Conservation (phyloP, 2,888 invertebrate genomes). For the Phrixothrix hirtus region DNA sequence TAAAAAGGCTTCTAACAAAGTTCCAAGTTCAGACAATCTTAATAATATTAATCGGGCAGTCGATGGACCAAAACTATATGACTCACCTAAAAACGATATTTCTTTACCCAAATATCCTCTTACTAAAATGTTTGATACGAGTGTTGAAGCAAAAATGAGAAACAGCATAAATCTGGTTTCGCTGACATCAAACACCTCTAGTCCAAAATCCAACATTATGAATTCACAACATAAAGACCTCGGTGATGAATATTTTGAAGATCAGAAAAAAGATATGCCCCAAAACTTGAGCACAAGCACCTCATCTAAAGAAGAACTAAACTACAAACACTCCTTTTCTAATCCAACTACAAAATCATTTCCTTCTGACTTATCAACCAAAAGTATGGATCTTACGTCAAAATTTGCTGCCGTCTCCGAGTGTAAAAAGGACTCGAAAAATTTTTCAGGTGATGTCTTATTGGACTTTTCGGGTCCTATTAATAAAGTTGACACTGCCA, state of each 20-base stretch:
- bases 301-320: conserved; percentile 42
- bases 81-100: conserved; percentile 45
- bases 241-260: conserved; percentile 28
- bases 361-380: conserved; percentile 45
- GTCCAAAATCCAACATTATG: conserved; percentile 21
- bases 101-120: conserved; percentile 47
- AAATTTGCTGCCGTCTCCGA: conserved; percentile 56
- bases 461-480: conserved; percentile 64
- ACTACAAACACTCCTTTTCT: conserved; percentile 42
- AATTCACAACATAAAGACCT: conserved; percentile 17
- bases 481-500: conserved; percentile 14
- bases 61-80: conserved; percentile 49
- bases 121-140: conserved; percentile 49
- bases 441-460: conserved; percentile 62
- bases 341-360: conserved; percentile 44
- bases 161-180: conserved; percentile 44
- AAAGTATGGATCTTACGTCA: conserved; percentile 56
- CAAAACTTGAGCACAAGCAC: conserved; percentile 42
- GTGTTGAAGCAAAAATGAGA: conserved; percentile 49
- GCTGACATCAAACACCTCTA: conserved; percentile 23
- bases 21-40: conserved; percentile 30
- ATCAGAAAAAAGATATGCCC: conserved; percentile 45
- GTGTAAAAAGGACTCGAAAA: conserved; percentile 44
- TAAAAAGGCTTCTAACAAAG: conserved; percentile 55
- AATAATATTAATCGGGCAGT: conserved; percentile 47